Base-by-base conservation (phyloP, 2,797 vertebrate genomes). In the Babyrousa celebensis region DNA sequence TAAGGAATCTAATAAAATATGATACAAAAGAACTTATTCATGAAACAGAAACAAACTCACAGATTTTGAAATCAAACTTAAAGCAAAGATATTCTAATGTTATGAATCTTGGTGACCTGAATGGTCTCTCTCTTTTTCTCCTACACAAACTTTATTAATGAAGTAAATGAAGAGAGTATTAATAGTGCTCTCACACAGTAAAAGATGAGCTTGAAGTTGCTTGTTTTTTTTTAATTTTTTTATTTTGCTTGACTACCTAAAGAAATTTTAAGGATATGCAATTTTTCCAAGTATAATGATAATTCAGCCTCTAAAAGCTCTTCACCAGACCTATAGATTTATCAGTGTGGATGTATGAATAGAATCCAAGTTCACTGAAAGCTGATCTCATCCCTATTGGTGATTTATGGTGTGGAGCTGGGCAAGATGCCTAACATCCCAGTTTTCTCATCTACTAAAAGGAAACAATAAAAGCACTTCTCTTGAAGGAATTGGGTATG, bases 381-480 rank as follows among this genome's bases (percentile, higher is more conserved):
- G 54, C 60, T 75, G 96, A 95, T 83, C 17, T 20, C 48, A 92
- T 25, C 1, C 68, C 17, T 87, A 48, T 27, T 74, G 36, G 70
- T 93, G 75, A 98, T 95, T 97, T 92, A 97, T 83, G 48, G 23
- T 27, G n/a, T 75, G 23, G 36, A 96, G 75, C 60, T 85, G 67
- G 96, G 96, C 92, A 96, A 92, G 84, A 8, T 96, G 95, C 96
- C 92, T 89, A 71, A 94, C 68, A 80, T 91, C 74, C 97, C 62
- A 82, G 74, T 96, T 97, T 96, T 96, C 71, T 96, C 92, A 96
- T 96, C 78, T 91, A 75, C 96, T 97, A 97, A 97, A 96, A 96
- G 70, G 96, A 94, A 95, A 97, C 58, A 84, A 74, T 88, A 95
- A 85, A 91, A 95, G 88, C 67, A 80, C n/a, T 85, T 96, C 60